Evolutionary conservation across 37 sponge, comb jelly and placozoan genomes (phyloP), one percentile per base, ranked within the genome.

Genomic region (Haliclona indistincta): DNA sequence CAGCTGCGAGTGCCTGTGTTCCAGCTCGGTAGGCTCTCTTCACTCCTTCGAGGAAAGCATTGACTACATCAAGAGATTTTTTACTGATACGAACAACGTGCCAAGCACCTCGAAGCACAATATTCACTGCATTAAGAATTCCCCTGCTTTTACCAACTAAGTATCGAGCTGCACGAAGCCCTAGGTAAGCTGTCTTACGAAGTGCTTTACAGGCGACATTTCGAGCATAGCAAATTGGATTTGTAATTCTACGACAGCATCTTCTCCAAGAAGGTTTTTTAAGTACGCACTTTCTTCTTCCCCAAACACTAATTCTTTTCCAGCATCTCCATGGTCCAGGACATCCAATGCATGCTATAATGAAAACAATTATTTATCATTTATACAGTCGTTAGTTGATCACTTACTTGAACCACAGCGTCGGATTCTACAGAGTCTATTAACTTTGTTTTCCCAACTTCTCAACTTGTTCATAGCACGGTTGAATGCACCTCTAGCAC

Each of bases 191-290:
- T 54, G 78, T 56, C 34, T 37, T 25, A 35, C 43, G 52, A 4
- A 67, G 41, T 40, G 17, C 29, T 17, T 13, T n/a, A 67, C 68
- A 78, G 4, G 8, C 68, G 55, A 41, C 60, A 67, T 78, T 78
- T 11, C 30, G 19, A 1, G 43, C 49, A 5, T 40, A 15, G 34
- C 78, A 78, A 43, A 54, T 40, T 6, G 78, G 68, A 78, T 78
- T 43, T 38, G 78, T 39, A 39, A 78, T 34, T 51, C 68, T 78
- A 56, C 33, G n/a, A n/a, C n/a, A n/a, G n/a, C n/a, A n/a, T n/a
- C n/a, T n/a, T n/a, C n/a, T n/a, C n/a, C n/a, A n/a, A 37, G 30
- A 68, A 78, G 63, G 68, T 52, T 32, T 43, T 15, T 49, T 64
- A 38, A 40, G 29, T n/a, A n/a, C n/a, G 20, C 42, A 67, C 3